These are phyloP conservation scores for Pao palembangensis DNA, from an alignment of 2,113 vertebrate species.

Conservation along the genomic window DNA sequence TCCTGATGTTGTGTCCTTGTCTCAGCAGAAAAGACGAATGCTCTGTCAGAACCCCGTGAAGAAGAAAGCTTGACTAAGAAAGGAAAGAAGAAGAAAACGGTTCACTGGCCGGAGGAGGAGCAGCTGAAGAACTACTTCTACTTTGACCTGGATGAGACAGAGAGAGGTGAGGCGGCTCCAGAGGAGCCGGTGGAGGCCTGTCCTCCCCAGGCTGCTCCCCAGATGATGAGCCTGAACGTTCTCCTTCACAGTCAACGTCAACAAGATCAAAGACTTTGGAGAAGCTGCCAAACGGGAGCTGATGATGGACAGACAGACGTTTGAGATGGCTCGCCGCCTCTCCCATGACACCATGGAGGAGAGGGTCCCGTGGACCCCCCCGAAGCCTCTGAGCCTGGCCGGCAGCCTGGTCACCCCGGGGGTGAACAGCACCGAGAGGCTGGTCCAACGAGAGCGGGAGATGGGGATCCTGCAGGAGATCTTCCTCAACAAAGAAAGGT, in stretches of 20 bases:
- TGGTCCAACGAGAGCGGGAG: constrained; percentile 87
- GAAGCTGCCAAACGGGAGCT: constrained; percentile 93
- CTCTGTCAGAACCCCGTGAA: constrained; percentile 71
- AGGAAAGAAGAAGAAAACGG: constrained; percentile 89
- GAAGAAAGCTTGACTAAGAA: constrained; percentile 82
- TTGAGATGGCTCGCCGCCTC: constrained; percentile 86
- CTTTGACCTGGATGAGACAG: constrained; percentile 93
- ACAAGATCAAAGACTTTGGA: constrained; percentile 95
- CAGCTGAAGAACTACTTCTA: constrained; percentile 90
- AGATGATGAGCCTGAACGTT: too few relatives aligned
- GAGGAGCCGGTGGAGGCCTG: too few relatives aligned
- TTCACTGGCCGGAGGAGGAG: constrained; percentile 90
- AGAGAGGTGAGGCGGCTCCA: constrained; percentile 81
- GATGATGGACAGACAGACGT: constrained; percentile 90
- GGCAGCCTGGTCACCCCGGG: constrained; percentile 78
- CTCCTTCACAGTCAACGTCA: constrained; percentile 86
- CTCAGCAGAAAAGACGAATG: constrained; percentile 72
- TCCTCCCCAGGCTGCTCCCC: too few relatives aligned
- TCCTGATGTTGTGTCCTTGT: neutral
- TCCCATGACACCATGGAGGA: constrained; percentile 96
- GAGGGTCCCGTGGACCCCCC: constrained; percentile 83
- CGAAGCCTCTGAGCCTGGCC: constrained; percentile 77
- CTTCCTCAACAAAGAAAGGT: constrained; percentile 95
- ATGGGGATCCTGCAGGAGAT: constrained; percentile 95
- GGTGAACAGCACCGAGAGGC: constrained; percentile 84